These are phyloP conservation scores for Cyclina sinensis DNA, from an alignment of 1,140 invertebrate species.

Conservation along the genomic window DNA sequence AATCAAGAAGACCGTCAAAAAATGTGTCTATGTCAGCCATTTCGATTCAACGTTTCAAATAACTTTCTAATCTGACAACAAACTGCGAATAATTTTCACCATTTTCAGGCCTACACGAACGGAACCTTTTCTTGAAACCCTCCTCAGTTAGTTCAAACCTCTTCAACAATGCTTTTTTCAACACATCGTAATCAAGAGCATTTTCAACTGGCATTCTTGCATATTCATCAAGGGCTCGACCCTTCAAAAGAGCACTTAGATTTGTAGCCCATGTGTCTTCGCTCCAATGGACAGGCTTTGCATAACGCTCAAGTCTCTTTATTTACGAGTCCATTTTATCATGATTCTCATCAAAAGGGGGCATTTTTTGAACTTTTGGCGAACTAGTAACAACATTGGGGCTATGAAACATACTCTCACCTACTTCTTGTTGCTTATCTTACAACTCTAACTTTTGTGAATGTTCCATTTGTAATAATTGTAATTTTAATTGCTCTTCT, in stretches of 20 bases:
- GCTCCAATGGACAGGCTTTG: slow-evolving; percentile 34
- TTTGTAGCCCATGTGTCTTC: too few species aligned
- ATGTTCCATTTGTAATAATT: background rate
- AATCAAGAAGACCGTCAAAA: too few species aligned
- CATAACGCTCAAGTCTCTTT: slow-evolving; percentile 65
- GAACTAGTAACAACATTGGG: background rate
- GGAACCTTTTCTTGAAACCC: too few species aligned
- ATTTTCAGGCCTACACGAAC: slow-evolving; percentile 51
- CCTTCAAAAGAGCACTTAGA: too few species aligned
- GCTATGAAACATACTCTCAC: background rate
- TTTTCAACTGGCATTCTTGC: slow-evolving; percentile 52
- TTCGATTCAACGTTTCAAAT: slow-evolving; percentile 36
- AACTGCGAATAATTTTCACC: slow-evolving; percentile 67
- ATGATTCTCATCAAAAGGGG: slow-evolving; percentile 63
- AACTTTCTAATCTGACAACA: too few species aligned
- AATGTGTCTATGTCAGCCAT: background rate
- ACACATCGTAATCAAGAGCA: slow-evolving; percentile 60
- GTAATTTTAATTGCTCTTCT: background rate
- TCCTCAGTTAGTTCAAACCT: too few species aligned
- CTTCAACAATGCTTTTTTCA: slow-evolving; percentile 71
- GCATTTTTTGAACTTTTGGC: slow-evolving; percentile 44
- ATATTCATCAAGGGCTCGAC: slow-evolving; percentile 73
- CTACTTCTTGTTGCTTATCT: background rate
- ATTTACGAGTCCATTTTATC: slow-evolving; percentile 70
- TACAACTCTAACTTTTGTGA: background rate